These are phyloP conservation scores for Patella ulyssiponensis DNA, from an alignment of 2,888 invertebrate genomes.

Conservation along the genomic window DNA sequence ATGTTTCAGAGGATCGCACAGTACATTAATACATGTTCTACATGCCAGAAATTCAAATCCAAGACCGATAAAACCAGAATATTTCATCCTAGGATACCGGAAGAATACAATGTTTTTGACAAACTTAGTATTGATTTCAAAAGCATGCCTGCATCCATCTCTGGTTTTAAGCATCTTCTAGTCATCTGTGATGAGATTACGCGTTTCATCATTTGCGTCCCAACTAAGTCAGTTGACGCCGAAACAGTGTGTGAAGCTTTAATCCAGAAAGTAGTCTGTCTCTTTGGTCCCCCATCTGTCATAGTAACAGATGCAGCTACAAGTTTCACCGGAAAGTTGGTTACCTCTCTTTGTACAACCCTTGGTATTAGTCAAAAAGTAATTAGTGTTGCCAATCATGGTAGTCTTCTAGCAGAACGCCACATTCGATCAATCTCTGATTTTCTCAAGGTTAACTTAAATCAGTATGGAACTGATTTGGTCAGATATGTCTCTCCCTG, in stretches of 20 bases:
- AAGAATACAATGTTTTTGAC: background rate
- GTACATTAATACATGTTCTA: conserved; percentile 1
- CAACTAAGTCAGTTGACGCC: background rate
- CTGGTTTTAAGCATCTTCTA: background rate
- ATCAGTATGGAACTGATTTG: background rate
- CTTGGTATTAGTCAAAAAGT: background rate
- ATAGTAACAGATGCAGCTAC: background rate
- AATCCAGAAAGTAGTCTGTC: background rate
- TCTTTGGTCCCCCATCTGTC: background rate
- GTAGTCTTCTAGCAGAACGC: background rate
- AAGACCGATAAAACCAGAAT: background rate
- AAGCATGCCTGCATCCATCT: background rate
- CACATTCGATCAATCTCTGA: background rate
- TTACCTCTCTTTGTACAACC: background rate
- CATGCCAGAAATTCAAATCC: background rate
- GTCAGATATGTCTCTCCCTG: background rate
- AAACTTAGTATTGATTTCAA: background rate
- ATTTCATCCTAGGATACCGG: background rate
- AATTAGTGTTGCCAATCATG: background rate
- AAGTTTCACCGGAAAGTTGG: background rate
- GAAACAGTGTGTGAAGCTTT: background rate
- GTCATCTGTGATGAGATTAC: background rate
- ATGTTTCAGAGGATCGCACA: background rate
- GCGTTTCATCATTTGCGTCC: background rate
- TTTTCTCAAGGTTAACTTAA: background rate